Evolutionary conservation across 2,113 vertebrate genomes (phyloP), one percentile per base, ranked within the genome.

Genomic region (Pipa parva): DNA sequence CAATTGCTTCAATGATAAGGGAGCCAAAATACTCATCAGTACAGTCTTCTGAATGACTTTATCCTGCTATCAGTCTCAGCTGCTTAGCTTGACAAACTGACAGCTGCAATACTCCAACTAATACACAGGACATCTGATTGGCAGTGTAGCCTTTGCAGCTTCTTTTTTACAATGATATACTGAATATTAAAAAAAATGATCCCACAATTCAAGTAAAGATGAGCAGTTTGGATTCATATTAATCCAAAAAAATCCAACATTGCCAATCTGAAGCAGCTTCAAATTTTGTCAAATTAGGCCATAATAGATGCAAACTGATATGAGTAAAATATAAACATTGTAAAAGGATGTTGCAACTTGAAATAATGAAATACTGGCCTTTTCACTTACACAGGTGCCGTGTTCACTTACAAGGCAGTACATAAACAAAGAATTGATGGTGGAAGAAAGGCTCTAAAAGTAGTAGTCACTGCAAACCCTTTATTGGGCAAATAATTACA

Each of bases 21-120:
- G 3, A 54, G 36, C 48, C 58, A 60, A 29, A 36, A 29, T 59
- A 60, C 65, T 69, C 57, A 33, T 52, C 46, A 56, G 57, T 59
- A 21, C 42, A 21, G 49, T 56, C 24, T 51, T 27, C 28, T 70
- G 48, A 70, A 78, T 72, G 31, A 77, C 71, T 81, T 55, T 62
- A 80, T 56, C 63, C 80, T 73, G 81, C 80, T 80, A 75, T 72
- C 71, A 76, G 74, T 77, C 75, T 63, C 73, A 48, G 48, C 57
- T 71, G 73, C 71, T 78, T 74, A 67, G 46, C 37, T 60, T 70
- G 72, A 74, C 64, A 42, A n/a, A 75, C 51, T 78, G 76, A 80
- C 74, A 81, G 79, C 78, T 76, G 79, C 75, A 78, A 49, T 75
- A 75, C 74, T 77, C 75, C 80, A 78, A 73, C 78, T 84, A 81